These are phyloP conservation scores for Hylia prasina DNA, from an alignment of 2,113 vertebrate species.

Conservation along the genomic window DNA sequence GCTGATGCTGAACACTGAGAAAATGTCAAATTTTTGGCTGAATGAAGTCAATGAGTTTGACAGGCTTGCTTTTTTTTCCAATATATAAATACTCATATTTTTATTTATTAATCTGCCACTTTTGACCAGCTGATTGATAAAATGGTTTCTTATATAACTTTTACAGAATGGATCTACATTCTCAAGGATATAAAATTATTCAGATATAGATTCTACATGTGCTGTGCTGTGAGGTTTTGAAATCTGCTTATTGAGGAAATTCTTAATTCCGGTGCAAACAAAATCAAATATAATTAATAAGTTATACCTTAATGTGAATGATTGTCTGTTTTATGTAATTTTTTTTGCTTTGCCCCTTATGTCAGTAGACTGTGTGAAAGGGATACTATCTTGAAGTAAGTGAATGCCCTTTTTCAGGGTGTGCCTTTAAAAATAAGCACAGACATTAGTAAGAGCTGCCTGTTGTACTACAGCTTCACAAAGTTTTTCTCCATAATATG, in stretches of 20 bases:
- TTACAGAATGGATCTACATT: background rate
- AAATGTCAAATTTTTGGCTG: background rate
- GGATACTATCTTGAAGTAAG: background rate
- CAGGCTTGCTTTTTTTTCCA: background rate
- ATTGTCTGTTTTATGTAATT: background rate
- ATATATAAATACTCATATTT: background rate
- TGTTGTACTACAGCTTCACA: background rate
- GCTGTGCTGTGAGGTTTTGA: background rate
- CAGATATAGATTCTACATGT: background rate
- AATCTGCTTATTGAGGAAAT: background rate
- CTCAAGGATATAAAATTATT: background rate
- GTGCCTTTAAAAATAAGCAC: background rate
- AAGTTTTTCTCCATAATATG: background rate
- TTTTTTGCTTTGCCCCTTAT: background rate
- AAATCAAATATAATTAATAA: background rate
- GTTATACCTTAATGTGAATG: background rate
- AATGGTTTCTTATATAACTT: background rate
- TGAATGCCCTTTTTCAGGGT: background rate
- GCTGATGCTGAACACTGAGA: background rate
- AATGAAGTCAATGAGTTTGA: background rate
- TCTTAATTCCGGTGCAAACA: background rate
- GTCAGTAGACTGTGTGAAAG: background rate
- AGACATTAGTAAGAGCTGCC: background rate
- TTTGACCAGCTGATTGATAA: background rate
- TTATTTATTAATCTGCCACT: background rate